These are phyloP conservation scores for Heliconius ethilla DNA, from an alignment of 2,888 invertebrate genomes.

Conservation along the genomic window DNA sequence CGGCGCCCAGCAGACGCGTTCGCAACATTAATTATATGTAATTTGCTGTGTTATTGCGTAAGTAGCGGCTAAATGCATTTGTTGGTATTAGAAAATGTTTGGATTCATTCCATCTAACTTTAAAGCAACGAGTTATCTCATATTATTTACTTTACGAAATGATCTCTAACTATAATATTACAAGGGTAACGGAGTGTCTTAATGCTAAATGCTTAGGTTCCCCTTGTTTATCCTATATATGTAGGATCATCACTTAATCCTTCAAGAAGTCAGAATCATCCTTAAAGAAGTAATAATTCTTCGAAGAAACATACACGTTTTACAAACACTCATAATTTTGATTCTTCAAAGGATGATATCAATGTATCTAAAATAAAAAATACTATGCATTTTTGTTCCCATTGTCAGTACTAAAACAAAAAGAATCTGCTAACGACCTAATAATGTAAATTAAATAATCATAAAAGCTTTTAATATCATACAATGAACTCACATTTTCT, in stretches of 20 bases:
- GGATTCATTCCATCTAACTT: conserved; percentile 16
- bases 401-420: too few relatives aligned
- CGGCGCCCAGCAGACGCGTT: conserved; percentile 51
- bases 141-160: not conserved
- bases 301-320: too few relatives aligned
- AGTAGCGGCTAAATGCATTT: conserved; percentile 36
- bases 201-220: too few relatives aligned
- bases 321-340: too few relatives aligned
- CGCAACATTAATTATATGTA: conserved; percentile 42
- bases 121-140: not conserved
- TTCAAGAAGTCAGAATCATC: too few relatives aligned
- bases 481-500: not conserved
- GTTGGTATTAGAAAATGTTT: conserved; percentile 21
- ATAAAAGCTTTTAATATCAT: not conserved
- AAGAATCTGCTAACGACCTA: not conserved
- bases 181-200: too few relatives aligned
- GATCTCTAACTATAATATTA: not conserved
- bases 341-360: not conserved
- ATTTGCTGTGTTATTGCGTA: conserved; percentile 41
- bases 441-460: not conserved
- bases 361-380: not conserved
- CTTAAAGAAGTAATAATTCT: too few relatives aligned
- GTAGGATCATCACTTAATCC: too few relatives aligned
- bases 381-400: not conserved
- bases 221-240: too few relatives aligned